phyloP scores from a whole-genome alignment of 2,888 invertebrate genomes.

The Phyto melanocephala region DNA sequence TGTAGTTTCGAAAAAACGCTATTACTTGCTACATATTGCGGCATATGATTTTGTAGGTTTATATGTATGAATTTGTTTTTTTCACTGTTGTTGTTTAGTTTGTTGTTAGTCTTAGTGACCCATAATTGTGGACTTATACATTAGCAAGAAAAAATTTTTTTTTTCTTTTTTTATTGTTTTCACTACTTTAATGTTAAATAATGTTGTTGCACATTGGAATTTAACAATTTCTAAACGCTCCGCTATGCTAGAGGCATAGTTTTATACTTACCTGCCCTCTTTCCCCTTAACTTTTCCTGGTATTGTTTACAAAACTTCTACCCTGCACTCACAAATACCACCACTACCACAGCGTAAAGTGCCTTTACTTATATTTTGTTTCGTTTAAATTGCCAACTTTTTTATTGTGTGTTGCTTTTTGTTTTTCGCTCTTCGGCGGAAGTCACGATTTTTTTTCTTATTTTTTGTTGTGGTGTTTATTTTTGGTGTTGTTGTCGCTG shows the following conservation, averaged over 20 bases:
- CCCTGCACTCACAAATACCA: background rate
- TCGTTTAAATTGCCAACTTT: slow-evolving; percentile 20
- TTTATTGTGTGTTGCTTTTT: slow-evolving; percentile 4
- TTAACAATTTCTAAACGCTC: slow-evolving; percentile 30
- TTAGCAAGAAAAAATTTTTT: background rate
- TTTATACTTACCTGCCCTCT: background rate
- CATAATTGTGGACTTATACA: slow-evolving; percentile 36
- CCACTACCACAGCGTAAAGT: background rate
- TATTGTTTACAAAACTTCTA: background rate
- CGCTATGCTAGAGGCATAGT: slow-evolving; percentile 4
- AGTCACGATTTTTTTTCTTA: slow-evolving; percentile 52
- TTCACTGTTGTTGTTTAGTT: background rate
- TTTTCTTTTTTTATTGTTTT: background rate
- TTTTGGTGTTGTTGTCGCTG: slow-evolving; percentile 22
- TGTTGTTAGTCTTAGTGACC: slow-evolving; percentile 53
- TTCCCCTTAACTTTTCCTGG: background rate
- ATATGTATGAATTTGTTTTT: slow-evolving; percentile 21
- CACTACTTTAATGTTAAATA: slow-evolving; percentile 49
- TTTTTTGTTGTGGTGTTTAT: slow-evolving; percentile 23
- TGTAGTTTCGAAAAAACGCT: slow-evolving; percentile 13
- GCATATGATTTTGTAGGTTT: slow-evolving; percentile 50
- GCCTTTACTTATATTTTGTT: slow-evolving; percentile 31
- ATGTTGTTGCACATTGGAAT: slow-evolving; percentile 46
- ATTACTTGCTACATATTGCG: slow-evolving; percentile 53
- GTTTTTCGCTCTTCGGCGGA: slow-evolving; percentile 40